Conservation (phyloP, 2,888 invertebrate genomes). For the Pterobdella sp. region DNA sequence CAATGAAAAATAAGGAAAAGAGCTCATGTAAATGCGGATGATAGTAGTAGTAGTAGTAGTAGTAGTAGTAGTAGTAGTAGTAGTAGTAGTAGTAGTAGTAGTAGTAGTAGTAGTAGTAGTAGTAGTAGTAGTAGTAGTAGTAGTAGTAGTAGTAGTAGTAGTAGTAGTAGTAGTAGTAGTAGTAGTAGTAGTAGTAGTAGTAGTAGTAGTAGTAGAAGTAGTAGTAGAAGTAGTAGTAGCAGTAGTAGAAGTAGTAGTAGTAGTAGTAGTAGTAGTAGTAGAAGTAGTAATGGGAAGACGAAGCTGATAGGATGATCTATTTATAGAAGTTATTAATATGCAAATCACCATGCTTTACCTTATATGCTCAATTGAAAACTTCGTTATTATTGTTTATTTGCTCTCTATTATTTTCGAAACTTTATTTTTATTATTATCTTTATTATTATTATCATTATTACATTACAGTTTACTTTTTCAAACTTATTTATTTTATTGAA, state of each 20-base stretch:
- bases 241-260: conserved; percentile 19
- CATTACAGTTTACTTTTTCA: not conserved
- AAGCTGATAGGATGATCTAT: too few species aligned
- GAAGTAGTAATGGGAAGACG: not conserved
- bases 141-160: conserved; percentile 34
- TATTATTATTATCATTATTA: conserved; percentile 1
- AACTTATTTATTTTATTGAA: not conserved
- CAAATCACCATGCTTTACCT: not conserved
- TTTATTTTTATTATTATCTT: not conserved
- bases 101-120: conserved; percentile 28
- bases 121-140: conserved; percentile 35
- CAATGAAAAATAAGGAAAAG: not conserved
- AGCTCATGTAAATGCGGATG: not conserved
- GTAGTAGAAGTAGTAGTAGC: conserved; percentile 21
- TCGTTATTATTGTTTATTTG: not conserved
- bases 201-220: conserved; percentile 24
- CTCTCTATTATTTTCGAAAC: not conserved
- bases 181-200: conserved; percentile 21
- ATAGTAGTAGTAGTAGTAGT: not conserved
- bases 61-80: conserved; percentile 7
- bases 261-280: conserved; percentile 10
- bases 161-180: conserved; percentile 32
- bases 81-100: conserved; percentile 17
- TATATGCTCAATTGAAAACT: not conserved
- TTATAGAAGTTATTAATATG: not conserved